These are phyloP conservation scores for Promerops cafer DNA, from an alignment of 2,113 vertebrate genomes.

Conservation along the genomic window DNA sequence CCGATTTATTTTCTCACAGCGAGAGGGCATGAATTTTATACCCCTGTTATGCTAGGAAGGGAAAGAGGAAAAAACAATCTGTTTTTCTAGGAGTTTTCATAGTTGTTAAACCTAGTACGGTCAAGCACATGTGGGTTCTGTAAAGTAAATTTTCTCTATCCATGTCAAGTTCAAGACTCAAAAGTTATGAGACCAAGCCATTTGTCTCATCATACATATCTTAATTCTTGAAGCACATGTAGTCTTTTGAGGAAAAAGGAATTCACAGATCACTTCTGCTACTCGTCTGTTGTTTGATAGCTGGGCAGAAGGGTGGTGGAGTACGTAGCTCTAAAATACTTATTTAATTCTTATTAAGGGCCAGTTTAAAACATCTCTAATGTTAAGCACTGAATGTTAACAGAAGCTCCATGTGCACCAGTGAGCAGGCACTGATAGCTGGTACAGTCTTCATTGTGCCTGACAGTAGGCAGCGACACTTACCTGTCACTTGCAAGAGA, in stretches of 20 bases:
- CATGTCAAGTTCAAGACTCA: neutral
- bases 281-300: neutral
- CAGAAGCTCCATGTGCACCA: neutral
- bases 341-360: neutral
- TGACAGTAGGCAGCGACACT: neutral
- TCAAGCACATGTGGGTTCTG: neutral
- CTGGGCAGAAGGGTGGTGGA: neutral
- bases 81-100: neutral
- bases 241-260: neutral
- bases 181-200: neutral
- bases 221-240: neutral
- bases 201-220: neutral
- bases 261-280: neutral
- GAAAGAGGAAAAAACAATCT: neutral
- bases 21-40: conserved; percentile 4
- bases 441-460: neutral
- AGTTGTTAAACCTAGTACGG: neutral
- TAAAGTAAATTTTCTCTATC: neutral
- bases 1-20: neutral
- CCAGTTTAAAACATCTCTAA: neutral
- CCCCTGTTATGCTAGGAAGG: neutral
- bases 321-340: neutral
- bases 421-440: neutral
- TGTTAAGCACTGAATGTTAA: neutral
- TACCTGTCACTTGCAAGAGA: neutral